A percentile compares a stretch with the other conserved stretches of the same genome.
Evolutionary conservation across 2,113 vertebrate species (phyloP).

Genomic region (Xyliphius kryptos): DNA sequence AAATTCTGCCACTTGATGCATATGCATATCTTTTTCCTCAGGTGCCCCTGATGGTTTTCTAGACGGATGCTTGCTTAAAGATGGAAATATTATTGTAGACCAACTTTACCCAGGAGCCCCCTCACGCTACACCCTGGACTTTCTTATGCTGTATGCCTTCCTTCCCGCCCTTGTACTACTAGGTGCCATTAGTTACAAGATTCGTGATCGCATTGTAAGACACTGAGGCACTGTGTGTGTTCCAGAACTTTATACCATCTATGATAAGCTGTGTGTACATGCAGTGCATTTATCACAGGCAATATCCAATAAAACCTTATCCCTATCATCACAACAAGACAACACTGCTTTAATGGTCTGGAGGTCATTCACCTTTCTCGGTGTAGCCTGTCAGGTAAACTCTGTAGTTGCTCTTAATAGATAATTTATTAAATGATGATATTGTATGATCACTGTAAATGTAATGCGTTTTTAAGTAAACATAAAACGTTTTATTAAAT

Average conservation of each 20-base stretch:
- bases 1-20: too few species aligned
- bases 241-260: neutral
- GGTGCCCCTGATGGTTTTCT: constrained; percentile 42
- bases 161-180: constrained; percentile 73
- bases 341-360: neutral
- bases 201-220: constrained; percentile 70
- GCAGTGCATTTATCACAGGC: neutral
- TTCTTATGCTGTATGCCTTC: constrained; percentile 83
- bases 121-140: constrained; percentile 71
- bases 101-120: constrained; percentile 70
- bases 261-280: constrained; percentile 10
- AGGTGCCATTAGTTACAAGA: constrained; percentile 78
- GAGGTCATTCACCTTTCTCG: constrained; percentile 2
- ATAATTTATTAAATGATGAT: constrained; percentile 12
- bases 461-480: too few species aligned
- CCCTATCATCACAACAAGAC: neutral
- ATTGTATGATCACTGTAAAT: too few species aligned
- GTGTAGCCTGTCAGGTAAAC: neutral
- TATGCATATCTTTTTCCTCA: constrained; percentile 28
- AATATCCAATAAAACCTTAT: neutral
- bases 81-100: constrained; percentile 75
- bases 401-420: constrained; percentile 1
- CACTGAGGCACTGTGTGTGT: constrained; percentile 51
- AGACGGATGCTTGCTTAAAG: constrained; percentile 59
- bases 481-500: too few species aligned